phyloP scores from a whole-genome alignment of 2,797 vertebrate genomes.

The Erithacus rubecula region DNA sequence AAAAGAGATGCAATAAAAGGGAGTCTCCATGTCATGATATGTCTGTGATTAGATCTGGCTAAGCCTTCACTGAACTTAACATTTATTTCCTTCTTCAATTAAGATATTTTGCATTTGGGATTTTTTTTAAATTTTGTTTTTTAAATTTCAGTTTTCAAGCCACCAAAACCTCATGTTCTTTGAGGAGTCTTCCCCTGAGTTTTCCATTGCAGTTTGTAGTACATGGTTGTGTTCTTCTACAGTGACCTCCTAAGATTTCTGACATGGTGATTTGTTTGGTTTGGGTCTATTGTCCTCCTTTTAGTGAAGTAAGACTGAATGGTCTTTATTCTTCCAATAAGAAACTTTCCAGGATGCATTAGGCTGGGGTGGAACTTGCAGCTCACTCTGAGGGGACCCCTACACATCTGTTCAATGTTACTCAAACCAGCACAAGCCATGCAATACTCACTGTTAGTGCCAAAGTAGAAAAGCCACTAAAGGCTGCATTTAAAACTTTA shows the following conservation, averaged over 20 bases:
- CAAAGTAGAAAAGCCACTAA: not conserved
- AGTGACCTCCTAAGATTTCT: not conserved
- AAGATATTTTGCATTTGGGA: not conserved
- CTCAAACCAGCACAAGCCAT: not conserved
- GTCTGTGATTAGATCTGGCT: not conserved
- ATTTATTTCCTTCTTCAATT: not conserved
- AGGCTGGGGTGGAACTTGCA: not conserved
- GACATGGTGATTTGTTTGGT: not conserved
- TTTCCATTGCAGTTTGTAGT: not conserved
- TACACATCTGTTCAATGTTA: not conserved
- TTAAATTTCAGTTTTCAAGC: not conserved
- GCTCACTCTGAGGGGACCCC: not conserved
- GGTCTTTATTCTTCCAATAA: not conserved
- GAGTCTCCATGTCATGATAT: not conserved
- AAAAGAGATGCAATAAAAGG: not conserved
- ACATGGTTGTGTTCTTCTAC: not conserved
- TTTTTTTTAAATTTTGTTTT: not conserved
- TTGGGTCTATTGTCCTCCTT: not conserved
- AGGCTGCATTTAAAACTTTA: not conserved
- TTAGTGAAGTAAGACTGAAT: not conserved
- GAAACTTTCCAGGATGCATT: not conserved
- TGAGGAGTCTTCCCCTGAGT: not conserved
- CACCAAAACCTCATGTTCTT: not conserved
- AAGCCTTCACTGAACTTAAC: not conserved
- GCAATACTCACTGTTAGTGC: not conserved